Evolutionary conservation across 2,113 vertebrate genomes (phyloP), one percentile per base, ranked within the genome.

Genomic region (Mastomys natalensis): DNA sequence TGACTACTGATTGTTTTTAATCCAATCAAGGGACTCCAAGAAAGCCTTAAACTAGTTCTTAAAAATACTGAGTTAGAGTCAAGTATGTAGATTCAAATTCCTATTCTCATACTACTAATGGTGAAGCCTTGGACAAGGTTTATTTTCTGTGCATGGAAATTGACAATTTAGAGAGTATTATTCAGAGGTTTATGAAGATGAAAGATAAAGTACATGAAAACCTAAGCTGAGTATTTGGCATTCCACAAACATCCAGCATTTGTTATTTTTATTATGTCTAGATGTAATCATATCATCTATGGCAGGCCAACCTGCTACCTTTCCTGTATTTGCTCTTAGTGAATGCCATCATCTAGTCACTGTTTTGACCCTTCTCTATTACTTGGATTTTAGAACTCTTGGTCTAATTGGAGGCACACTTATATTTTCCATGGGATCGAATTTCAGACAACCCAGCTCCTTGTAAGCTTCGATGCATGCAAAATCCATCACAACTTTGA

Each of bases 161-260:
- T 76, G 31, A 68, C 60, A 17, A 95, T 80, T 73, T 93, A 90
- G 93, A 92, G 95, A 81, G 48, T 92, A 80, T 91, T 78, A 94
- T 93, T 95, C 51, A 90, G 55, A 93, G 55, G 64, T 17, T 22
- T 93, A 10, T 85, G 60, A 95, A 97, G 70, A 96, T 78, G 94
- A 95, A 96, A 87, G 86, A 80, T 84, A 90, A 96, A 93, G 84
- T 40, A 93, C 55, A 85, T 43, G 89, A 87, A 96, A 96, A 53
- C 40, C 51, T 93, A 95, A 91, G n/a, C 53, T 94, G 13, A 88
- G 40, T 90, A 62, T 22, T 26, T 95, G 88, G 45, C 29, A 87
- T 62, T 93, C 53, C 94, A 22, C 74, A 76, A 96, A 91, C 40
- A 93, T 89, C 66, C 81, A 94, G 62, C 72, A 55, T 76, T 84